Evolutionary conservation across 1,140 invertebrate species (phyloP).

Genomic region (Zophobas morio): DNA sequence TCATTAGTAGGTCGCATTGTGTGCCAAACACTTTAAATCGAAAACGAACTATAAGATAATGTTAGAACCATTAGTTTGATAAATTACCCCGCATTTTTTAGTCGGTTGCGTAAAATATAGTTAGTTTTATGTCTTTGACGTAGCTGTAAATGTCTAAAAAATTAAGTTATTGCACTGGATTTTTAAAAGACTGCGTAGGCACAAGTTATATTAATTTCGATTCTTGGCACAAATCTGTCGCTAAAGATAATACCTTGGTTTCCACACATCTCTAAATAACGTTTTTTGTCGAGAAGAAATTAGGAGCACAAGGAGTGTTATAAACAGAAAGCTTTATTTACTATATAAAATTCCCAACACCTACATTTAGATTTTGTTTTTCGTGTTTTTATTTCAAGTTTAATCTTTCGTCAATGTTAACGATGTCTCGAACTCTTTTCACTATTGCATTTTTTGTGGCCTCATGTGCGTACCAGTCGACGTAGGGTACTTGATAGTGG

Average conservation of each 20-base stretch:
- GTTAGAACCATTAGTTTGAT: neutral
- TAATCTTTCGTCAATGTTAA: slow-evolving; percentile 46
- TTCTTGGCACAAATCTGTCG: slow-evolving; percentile 38
- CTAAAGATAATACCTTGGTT: slow-evolving; percentile 39
- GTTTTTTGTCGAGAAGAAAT: slow-evolving; percentile 2
- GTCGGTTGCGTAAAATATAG: neutral
- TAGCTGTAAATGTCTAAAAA: slow-evolving; percentile 30
- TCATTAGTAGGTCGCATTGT: no score
- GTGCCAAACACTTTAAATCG: no score
- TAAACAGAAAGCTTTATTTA: slow-evolving; percentile 37
- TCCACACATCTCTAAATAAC: slow-evolving; percentile 32
- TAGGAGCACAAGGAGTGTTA: slow-evolving; percentile 12
- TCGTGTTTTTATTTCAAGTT: slow-evolving; percentile 4
- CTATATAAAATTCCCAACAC: slow-evolving; percentile 30
- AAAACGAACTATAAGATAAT: no score
- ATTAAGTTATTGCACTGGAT: slow-evolving; percentile 24
- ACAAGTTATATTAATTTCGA: slow-evolving; percentile 26
- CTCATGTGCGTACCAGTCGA: slow-evolving; percentile 54
- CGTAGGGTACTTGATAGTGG: slow-evolving; percentile 55
- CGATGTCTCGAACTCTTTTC: slow-evolving; percentile 53
- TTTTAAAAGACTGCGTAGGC: slow-evolving; percentile 35
- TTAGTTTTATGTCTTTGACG: neutral
- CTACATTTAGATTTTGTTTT: slow-evolving; percentile 7
- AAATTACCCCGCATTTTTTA: slow-evolving; percentile 1
- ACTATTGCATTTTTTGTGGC: slow-evolving; percentile 50